Base-by-base conservation (phyloP, 2,797 vertebrate species). In the Myotis planiceps region DNA sequence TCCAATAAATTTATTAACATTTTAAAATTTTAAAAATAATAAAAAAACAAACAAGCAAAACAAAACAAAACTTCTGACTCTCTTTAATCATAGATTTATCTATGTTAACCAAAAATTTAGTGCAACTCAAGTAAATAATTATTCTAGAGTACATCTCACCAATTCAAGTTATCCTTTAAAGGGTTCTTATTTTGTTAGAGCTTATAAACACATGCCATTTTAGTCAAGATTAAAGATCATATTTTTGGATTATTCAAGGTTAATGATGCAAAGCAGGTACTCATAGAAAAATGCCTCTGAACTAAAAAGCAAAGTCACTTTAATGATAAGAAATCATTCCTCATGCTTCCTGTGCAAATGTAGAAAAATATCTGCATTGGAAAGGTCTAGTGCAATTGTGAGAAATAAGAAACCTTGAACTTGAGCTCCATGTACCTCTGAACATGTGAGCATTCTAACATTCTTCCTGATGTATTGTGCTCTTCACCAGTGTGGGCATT, bases 161-260 rank as follows among this genome's bases (percentile, higher is more conserved):
- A 79, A 63, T 60, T 32, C 42, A 85, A 91, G 29, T 29, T 15
- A 88, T 60, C 51, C 23, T 76, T 76, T 45, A 16, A 60, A 82
- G 68, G 23, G 42, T 75, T 66, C 5, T 78, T 51, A 74, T 1
- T 9, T 18, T 66, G 27, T 94, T 72, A 76, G 42, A 60, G n/a
- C 37, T 74, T 39, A 32, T 27, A 86, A 80, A 85, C 21, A 79
- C 19, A 90, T 65, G n/a, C 1, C 6, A 81, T 49, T 90, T 91
- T 82, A 94, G 66, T 15, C 68, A 94, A 71, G 23, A 95, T 92
- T 75, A 94, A 94, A 91, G 53, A 51, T 75, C 60, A 88, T 15
- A 78, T 95, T 90, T 91, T 55, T 80, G 39, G 9, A 68, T 89
- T 96, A 13, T 42, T 93, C 49, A 58, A 85, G 32, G 51, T 94